phyloP scores from a whole-genome alignment of 2,797 vertebrate species.

The Etheostoma perlongum region DNA sequence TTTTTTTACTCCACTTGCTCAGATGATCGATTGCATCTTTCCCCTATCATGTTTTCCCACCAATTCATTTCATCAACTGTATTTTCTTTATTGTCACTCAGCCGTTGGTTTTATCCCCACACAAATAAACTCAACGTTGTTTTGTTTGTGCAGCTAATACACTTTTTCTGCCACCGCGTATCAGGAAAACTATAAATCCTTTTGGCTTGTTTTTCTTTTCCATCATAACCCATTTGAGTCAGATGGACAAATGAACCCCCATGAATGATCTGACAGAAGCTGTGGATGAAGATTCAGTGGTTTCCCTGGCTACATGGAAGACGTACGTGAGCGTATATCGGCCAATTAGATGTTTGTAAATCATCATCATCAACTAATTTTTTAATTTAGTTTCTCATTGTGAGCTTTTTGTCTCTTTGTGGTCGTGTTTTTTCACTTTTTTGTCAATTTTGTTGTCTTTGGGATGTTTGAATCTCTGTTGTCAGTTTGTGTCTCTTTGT shows the following conservation, averaged over 20 bases:
- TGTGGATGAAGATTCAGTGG: neutral
- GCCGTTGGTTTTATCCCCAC: constrained; percentile 6
- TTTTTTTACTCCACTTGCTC: constrained; percentile 21
- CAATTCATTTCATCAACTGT: constrained; percentile 20
- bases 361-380: too few species aligned
- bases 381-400: too few species aligned
- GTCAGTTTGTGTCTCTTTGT: too few species aligned
- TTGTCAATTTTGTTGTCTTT: too few species aligned
- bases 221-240: constrained; percentile 17
- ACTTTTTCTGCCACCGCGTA: neutral
- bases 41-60: neutral
- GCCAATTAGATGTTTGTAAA: too few species aligned
- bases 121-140: constrained; percentile 14
- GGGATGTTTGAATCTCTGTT: too few species aligned
- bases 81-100: constrained; percentile 13
- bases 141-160: constrained; percentile 16
- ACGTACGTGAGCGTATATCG: too few species aligned
- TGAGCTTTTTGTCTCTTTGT: too few species aligned
- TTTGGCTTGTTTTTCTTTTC: constrained; percentile 12
- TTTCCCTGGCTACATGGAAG: too few species aligned
- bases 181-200: constrained; percentile 14
- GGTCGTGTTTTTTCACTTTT: too few species aligned
- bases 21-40: constrained; percentile 33
- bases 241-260: neutral
- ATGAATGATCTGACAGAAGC: neutral